Percentiles rank a stretch among this genome's conserved stretches.
These are phyloP conservation scores for Bettongia penicillata DNA, from an alignment of 2,113 vertebrate genomes.

Conservation along the genomic window DNA sequence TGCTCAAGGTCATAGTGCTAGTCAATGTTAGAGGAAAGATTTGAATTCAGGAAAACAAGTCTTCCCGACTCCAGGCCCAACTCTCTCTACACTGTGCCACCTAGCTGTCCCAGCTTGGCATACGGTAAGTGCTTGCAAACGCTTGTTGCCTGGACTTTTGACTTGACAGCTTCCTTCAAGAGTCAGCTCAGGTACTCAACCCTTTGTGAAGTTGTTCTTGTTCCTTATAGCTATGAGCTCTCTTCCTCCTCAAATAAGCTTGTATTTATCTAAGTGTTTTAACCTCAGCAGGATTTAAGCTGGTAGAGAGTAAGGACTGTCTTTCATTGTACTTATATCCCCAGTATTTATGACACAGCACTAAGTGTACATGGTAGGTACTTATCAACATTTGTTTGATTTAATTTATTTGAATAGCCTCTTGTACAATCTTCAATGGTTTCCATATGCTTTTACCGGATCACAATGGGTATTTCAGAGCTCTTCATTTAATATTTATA, in stretches of 20 bases:
- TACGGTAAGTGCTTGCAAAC: too few relatives aligned
- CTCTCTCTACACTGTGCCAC: too few relatives aligned
- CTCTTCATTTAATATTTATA: background rate
- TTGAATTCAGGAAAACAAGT: too few relatives aligned
- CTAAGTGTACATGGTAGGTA: background rate
- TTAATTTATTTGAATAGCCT: background rate
- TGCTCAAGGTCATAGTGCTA: too few relatives aligned
- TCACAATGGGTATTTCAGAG: background rate
- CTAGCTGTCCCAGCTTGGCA: too few relatives aligned
- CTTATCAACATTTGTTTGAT: background rate
- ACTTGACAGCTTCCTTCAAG: background rate
- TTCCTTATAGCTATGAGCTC: background rate
- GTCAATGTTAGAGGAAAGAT: too few relatives aligned
- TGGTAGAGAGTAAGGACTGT: background rate
- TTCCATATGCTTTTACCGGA: background rate
- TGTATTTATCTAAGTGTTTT: background rate
- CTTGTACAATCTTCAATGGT: background rate
- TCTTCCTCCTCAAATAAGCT: background rate
- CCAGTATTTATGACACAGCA: background rate
- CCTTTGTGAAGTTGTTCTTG: background rate
- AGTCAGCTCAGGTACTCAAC: background rate
- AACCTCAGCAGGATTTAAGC: background rate
- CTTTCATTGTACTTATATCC: background rate
- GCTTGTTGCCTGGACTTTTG: background rate
- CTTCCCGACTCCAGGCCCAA: too few relatives aligned